A percentile compares a stretch with the other conserved stretches of the same genome.
Conservation (phyloP, 2,113 vertebrate genomes). For the Heterocephalus glaber region DNA sequence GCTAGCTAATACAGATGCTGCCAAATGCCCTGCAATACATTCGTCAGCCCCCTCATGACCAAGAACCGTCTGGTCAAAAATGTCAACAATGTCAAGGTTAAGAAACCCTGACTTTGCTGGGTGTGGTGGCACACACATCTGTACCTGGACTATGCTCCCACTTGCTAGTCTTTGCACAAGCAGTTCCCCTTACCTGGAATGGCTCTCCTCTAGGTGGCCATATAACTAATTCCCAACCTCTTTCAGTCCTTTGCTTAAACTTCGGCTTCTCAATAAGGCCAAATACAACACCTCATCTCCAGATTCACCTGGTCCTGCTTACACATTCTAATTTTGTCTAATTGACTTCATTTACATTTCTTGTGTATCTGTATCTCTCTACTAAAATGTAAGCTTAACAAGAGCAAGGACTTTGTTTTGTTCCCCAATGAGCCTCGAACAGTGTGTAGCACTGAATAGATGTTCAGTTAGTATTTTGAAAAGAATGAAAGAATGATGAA, state of each 20-base stretch:
- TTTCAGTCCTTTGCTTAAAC: conserved; percentile 27
- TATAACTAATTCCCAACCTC: neutral
- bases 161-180: neutral
- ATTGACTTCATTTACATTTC: neutral
- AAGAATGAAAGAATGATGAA: neutral
- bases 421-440: conserved; percentile 5
- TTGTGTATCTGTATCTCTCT: neutral
- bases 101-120: neutral
- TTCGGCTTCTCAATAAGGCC: neutral
- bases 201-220: neutral
- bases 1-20: neutral
- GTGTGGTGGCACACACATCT: neutral
- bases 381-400: neutral
- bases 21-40: neutral
- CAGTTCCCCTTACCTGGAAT: neutral
- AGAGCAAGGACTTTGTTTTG: neutral
- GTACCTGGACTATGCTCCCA: neutral
- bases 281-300: neutral
- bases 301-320: neutral
- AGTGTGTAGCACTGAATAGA: neutral
- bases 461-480: neutral
- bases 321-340: neutral
- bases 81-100: neutral
- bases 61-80: neutral
- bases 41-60: neutral